A percentile compares a stretch with the other conserved stretches of the same genome.
These are phyloP conservation scores for Habropoda laboriosa DNA, from an alignment of 1,140 invertebrate genomes.

Conservation along the genomic window DNA sequence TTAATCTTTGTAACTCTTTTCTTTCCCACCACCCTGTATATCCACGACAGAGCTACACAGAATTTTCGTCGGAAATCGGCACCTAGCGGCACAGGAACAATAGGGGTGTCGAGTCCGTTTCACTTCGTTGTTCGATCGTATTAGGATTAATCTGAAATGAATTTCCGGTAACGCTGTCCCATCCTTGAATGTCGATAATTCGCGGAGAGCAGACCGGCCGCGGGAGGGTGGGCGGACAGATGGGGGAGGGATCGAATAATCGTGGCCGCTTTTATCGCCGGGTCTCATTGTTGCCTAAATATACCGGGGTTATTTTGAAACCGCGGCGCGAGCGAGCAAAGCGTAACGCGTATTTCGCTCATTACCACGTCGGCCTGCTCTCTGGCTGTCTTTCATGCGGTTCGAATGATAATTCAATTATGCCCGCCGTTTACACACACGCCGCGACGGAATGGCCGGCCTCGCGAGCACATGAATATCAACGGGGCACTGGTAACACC, in stretches of 20 bases:
- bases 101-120: too few species aligned
- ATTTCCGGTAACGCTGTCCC: constrained; percentile 24
- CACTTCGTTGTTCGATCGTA: not conserved
- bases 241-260: constrained; percentile 11
- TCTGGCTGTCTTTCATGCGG: constrained; percentile 55
- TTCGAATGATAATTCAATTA: constrained; percentile 67
- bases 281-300: constrained; percentile 37
- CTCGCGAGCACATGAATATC: constrained; percentile 62
- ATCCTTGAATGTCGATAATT: constrained; percentile 18
- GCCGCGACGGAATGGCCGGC: constrained; percentile 42
- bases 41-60: too few species aligned
- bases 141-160: constrained; percentile 39
- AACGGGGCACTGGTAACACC: not conserved
- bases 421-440: constrained; percentile 51
- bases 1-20: too few species aligned
- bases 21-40: too few species aligned
- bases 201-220: too few species aligned
- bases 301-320: constrained; percentile 22
- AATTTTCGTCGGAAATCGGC: too few species aligned
- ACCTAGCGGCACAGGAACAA: not conserved
- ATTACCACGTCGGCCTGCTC: constrained; percentile 35
- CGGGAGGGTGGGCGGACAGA: not conserved
- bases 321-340: constrained; percentile 3
- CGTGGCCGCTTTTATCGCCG: constrained; percentile 30
- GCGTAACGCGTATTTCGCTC: constrained; percentile 46